Evolutionary conservation across 2,888 invertebrate species (phyloP), one percentile per base, ranked within the genome.

Genomic region (Chydorus sphaericus): DNA sequence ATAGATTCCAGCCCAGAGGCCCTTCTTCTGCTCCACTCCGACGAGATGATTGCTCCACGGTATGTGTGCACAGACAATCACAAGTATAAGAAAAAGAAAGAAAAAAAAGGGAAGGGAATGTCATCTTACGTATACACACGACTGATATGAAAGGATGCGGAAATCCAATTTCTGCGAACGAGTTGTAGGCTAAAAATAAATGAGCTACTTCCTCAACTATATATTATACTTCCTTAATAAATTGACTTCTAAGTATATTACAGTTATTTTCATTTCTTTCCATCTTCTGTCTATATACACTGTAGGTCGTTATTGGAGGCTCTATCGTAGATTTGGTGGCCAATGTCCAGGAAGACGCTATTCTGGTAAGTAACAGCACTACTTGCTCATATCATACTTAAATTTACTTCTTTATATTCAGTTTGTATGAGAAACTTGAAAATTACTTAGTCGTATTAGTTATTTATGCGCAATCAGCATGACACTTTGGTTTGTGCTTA

Each of bases 301-400:
- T 20, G 44, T 38, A 67, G 66, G 64, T 66, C 10, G 80, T 89
- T 20, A 78, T 89, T 59, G 89, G 89, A 1, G 89, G 85, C 4
- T 81, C 85, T 6, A 82, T 83, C 60, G 70, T 86, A 57, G 90
- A 89, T 66, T 77, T 81, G 55, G 78, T 80, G 1, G 76, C 82
- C 55, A 77, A 77, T 54, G 68, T 85, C 39, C 70, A 75, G 16
- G 81, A 82, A 52, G 71, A 76, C 31, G 69, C 73, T 59, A 72
- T 84, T 59, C 76, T 78, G 78, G 85, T 85, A 70, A 79, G 81
- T 55, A n/a, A n/a, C n/a, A 20, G 18, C 7, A 16, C 26, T 33
- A 30, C 30, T 39, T 54, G 58, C 31, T 57, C n/a, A n/a, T n/a
- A n/a, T n/a, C n/a, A n/a, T n/a, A n/a, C n/a, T n/a, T n/a, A n/a